phyloP scores from a whole-genome alignment of 2,113 vertebrate species.

The Chaetura pelagica region DNA sequence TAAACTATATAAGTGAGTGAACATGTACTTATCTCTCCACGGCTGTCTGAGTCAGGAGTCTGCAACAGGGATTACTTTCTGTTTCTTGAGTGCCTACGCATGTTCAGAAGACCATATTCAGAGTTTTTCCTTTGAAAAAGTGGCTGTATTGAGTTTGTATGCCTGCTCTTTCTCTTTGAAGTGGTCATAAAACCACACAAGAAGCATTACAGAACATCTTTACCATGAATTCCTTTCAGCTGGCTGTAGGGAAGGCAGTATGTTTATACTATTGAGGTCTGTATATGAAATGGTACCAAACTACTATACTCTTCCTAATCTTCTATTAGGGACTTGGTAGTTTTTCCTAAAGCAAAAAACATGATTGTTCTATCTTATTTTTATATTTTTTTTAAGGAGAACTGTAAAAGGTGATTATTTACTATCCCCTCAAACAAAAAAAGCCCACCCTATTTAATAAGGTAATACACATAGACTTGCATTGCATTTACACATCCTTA shows the following conservation, averaged over 20 bases:
- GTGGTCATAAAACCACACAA: neutral
- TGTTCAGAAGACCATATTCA: neutral
- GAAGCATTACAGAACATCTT: neutral
- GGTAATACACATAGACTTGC: neutral
- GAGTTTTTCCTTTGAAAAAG: neutral
- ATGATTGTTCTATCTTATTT: neutral
- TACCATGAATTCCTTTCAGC: neutral
- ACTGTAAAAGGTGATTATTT: neutral
- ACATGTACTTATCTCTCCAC: neutral
- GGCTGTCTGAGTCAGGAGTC: neutral
- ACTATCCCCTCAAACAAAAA: neutral
- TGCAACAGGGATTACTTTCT: neutral
- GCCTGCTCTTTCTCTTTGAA: neutral
- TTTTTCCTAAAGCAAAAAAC: neutral
- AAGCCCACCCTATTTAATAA: neutral
- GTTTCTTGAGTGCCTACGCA: neutral
- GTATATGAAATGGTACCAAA: neutral
- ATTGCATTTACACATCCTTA: neutral
- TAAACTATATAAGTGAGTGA: neutral
- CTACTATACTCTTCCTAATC: neutral
- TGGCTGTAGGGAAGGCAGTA: neutral
- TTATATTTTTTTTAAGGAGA: neutral
- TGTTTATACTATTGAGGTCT: neutral
- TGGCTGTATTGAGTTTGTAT: neutral
- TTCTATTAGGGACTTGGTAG: neutral